Base-by-base conservation (phyloP, 2,113 vertebrate genomes). In the Oreochromis niloticus region DNA sequence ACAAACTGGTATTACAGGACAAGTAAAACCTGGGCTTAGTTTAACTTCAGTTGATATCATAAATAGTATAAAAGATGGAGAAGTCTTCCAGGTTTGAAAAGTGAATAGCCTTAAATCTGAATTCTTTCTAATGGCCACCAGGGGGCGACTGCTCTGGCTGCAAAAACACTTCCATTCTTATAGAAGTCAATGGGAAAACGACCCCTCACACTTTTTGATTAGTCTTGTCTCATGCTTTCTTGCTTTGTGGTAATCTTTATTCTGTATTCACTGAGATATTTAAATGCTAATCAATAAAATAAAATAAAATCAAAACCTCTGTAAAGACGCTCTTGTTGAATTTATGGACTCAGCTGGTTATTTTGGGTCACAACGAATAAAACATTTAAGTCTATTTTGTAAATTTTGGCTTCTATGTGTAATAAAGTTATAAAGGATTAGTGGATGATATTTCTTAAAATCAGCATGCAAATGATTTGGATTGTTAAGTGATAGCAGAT, bases 381-480 rank as follows among this genome's bases (percentile, higher is more conserved):
- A 73, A 46, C 12, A 24, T n/a, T 32, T 9, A 46, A 73, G 8
- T 73, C 41, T 16, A 17, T 46, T 71, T 71, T 71, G 12, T 24
- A 71, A 14, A 24, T 71, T 24, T 43, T 24, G n/a, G 36, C 39
- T 41, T 43, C 66, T 43, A 24, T 71, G 36, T 43, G 36, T 71
- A 14, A 1, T 41, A 71, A 24, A 43, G 7, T 24, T 24, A 24
- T 24, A 24, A 41, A 43, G n/a, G 36, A 71, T 14, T 43, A 71
- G 36, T 71, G 3, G 63, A 22, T 71, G n/a, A 43, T 43, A 14
- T 71, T 22, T 41, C 19, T 71, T 71, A 43, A 24, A 71, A 41
- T 43, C 63, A 41, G 34, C 11, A 68, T 0, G 0, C 2, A 71
- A 41, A 71, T 41, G 7, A 41, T n/a, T 71, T 71, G 1, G 63